Evolutionary conservation across 1,140 invertebrate genomes (phyloP).

Genomic region (Epicauta chinensis): DNA sequence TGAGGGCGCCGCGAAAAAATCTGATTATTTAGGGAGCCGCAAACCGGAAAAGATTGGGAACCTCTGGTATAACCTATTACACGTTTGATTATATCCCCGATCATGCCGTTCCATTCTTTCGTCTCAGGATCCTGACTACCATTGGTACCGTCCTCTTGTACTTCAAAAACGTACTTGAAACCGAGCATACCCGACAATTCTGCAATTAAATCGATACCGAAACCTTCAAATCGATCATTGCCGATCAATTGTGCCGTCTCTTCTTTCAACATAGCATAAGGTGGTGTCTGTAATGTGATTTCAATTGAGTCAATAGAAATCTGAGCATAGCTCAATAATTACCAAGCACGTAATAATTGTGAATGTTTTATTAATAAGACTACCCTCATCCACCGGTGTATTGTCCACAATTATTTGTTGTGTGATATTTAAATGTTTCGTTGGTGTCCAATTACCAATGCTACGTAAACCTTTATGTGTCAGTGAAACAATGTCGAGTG

Average conservation of each 20-base stretch:
- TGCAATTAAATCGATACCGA: constrained; percentile 73
- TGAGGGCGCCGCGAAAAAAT: no score
- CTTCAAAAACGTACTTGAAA: constrained; percentile 82
- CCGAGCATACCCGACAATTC: constrained; percentile 65
- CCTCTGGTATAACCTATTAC: no score
- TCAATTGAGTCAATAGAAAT: neutral
- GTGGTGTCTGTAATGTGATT: constrained; percentile 42
- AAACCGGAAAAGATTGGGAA: no score
- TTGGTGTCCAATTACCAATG: constrained; percentile 67
- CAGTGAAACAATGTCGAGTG: constrained; percentile 72
- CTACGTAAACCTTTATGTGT: constrained; percentile 57
- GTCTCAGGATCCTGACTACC: constrained; percentile 58
- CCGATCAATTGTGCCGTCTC: constrained; percentile 62
- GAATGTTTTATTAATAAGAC: constrained; percentile 76
- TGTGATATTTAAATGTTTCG: constrained; percentile 24
- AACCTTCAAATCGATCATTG: constrained; percentile 78
- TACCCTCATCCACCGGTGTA: constrained; percentile 40
- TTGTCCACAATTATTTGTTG: constrained; percentile 39
- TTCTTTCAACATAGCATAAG: constrained; percentile 81
- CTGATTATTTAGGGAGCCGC: no score
- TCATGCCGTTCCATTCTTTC: constrained; percentile 82
- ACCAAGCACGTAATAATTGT: constrained; percentile 80
- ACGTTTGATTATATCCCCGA: constrained; percentile 69
- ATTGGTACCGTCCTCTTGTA: constrained; percentile 70
- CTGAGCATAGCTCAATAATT: constrained; percentile 33